Evolutionary conservation across 2,113 vertebrate species (phyloP).

Genomic region (Salvelinus alpinus): DNA sequence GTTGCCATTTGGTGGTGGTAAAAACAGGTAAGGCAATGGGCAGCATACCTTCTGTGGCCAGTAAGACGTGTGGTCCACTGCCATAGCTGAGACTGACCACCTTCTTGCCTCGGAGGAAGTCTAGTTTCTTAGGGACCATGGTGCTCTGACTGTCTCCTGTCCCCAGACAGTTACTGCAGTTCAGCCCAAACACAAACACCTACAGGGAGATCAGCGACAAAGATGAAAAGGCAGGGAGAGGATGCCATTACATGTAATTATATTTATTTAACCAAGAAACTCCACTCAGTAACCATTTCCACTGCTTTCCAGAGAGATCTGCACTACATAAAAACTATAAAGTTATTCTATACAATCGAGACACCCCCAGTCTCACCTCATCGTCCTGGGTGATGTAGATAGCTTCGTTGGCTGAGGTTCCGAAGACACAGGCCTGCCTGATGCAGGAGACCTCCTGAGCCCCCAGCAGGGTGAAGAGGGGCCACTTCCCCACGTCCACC

Average conservation of each 20-base stretch:
- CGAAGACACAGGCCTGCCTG: slow-evolving; percentile 91
- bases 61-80: slow-evolving; percentile 89
- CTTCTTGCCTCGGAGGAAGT: slow-evolving; percentile 87
- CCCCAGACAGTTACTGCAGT: slow-evolving; percentile 92
- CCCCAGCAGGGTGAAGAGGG: slow-evolving; percentile 86
- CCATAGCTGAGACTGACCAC: slow-evolving; percentile 89
- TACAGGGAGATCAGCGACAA: slow-evolving; percentile 38
- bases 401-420: slow-evolving; percentile 87
- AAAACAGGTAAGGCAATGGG: background rate
- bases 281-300: no score
- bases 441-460: slow-evolving; percentile 81
- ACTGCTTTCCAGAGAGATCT: no score
- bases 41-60: slow-evolving; percentile 85
- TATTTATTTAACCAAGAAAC: no score
- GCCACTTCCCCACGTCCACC: slow-evolving; percentile 94
- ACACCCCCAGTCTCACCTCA: slow-evolving; percentile 74
- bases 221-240: no score
- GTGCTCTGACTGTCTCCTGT: slow-evolving; percentile 91
- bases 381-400: slow-evolving; percentile 85
- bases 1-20: no score
- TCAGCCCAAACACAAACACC: slow-evolving; percentile 91
- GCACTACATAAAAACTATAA: no score
- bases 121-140: slow-evolving; percentile 88
- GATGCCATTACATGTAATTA: no score
- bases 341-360: no score